These are phyloP conservation scores for Zaprionus ornatus DNA, from an alignment of 1,140 invertebrate species.

Conservation along the genomic window DNA sequence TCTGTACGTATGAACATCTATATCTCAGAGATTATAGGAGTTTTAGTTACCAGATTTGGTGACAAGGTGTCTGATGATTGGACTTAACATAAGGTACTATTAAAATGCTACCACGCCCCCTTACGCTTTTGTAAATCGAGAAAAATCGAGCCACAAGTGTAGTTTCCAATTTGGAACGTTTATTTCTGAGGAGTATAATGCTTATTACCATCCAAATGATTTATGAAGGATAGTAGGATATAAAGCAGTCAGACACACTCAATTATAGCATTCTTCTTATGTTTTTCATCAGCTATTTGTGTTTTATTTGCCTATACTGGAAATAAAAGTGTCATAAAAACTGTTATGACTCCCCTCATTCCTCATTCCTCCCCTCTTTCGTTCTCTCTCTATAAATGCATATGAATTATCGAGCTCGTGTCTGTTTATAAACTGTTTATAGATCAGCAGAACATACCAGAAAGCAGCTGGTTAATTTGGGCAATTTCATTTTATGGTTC, in stretches of 20 bases:
- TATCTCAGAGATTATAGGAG: background rate
- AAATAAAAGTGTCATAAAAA: slow-evolving; percentile 80
- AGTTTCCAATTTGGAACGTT: too few species aligned
- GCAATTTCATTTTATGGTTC: slow-evolving; percentile 39
- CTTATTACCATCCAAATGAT: too few species aligned
- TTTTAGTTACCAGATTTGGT: background rate
- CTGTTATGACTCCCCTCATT: slow-evolving; percentile 33
- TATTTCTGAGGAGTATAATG: too few species aligned
- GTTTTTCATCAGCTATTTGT: slow-evolving; percentile 7
- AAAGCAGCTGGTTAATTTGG: slow-evolving; percentile 41
- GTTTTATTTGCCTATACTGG: slow-evolving; percentile 64
- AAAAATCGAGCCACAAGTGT: too few species aligned
- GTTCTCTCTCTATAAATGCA: slow-evolving; percentile 50
- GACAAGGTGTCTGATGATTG: background rate
- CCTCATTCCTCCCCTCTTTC: background rate
- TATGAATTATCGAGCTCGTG: slow-evolving; percentile 64
- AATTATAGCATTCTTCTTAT: background rate
- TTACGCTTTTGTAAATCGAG: too few species aligned
- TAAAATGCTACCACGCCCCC: too few species aligned
- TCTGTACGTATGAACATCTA: background rate
- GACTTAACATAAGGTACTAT: slow-evolving; percentile 16
- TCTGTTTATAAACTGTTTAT: slow-evolving; percentile 8
- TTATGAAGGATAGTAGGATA: too few species aligned
- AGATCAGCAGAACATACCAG: background rate
- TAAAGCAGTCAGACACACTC: background rate